Base-by-base conservation (phyloP, 1,140 invertebrate species). In the Coptotermes formosanus region DNA sequence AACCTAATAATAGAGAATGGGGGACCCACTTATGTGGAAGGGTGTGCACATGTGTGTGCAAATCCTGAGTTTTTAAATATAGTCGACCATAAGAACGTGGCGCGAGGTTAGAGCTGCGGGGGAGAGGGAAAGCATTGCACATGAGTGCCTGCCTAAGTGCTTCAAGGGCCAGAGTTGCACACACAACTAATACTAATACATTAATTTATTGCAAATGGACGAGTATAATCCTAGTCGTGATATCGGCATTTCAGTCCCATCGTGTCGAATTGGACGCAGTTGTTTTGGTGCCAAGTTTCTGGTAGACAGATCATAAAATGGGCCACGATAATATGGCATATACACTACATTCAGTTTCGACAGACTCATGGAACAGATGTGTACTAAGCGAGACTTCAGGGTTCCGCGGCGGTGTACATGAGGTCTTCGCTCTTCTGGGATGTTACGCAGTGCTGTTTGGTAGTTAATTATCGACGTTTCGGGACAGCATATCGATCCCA, bases 31-130 rank as follows among this genome's bases (percentile, higher is more conserved):
- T 8, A 6, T 75, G 7, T 30, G 25, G 64, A 75, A 75, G 64
- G 64, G 64, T 75, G 14, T 59, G 25, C 64, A 75, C 64, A 75
- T 75, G 64, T 75, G 64, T 75, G 64, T 75, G 64, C 64, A 75
- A 75, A 75, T 75, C 64, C 64, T 25, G 64, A 12, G 64, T 0
- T 75, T 75, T 75, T 14, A 64, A 75, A 75, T 75, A 75, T 30
- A 75, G 64, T 75, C 25, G 8, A 75, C 25, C 25, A 64, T 64
- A 75, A 75, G 64, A 25, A 75, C 25, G 11, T n/a, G 25, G n/a
- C 7, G n/a, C 25, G 25, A 75, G 64, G n/a, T 75, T 30, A 7
- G 9, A 12, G n/a, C 25, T 11, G 25, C 25, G 55, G 55, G 55
- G 55, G 55, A 3, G 64, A 1, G 16, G 64, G 64, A 30, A 75